Evolutionary conservation across 2,113 vertebrate genomes (phyloP).

Genomic region (Mesoclemmys tuberculata): DNA sequence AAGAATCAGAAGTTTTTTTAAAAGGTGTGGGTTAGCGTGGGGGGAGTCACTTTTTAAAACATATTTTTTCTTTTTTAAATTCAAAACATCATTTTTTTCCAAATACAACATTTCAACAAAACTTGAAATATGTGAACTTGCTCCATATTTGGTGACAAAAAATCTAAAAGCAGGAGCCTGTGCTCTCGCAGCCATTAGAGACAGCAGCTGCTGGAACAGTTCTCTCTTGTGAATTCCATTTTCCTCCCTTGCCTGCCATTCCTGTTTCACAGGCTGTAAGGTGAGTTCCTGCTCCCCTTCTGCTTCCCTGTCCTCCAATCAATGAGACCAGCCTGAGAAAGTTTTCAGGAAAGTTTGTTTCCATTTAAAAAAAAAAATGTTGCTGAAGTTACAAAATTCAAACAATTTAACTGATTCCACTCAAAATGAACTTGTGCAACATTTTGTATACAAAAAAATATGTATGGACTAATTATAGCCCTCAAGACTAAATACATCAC

Average conservation of each 20-base stretch:
- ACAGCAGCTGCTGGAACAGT: too few relatives aligned
- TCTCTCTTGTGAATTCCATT: too few relatives aligned
- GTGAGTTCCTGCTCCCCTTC: too few relatives aligned
- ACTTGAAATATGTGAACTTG: not conserved
- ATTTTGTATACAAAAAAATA: not conserved
- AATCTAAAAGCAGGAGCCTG: too few relatives aligned
- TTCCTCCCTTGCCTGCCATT: too few relatives aligned
- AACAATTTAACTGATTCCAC: rapidly evolving
- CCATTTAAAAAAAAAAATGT: not conserved
- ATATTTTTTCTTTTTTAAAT: not conserved
- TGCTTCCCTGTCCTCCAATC: too few relatives aligned
- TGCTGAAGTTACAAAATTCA: not conserved
- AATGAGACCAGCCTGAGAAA: too few relatives aligned
- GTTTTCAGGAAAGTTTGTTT: not conserved
- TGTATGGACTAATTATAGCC: not conserved
- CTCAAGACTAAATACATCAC: not conserved
- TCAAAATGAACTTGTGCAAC: not conserved
- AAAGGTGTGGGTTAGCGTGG: not conserved
- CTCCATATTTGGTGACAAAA: not conserved
- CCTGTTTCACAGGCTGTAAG: too few relatives aligned
- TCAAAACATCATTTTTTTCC: not conserved
- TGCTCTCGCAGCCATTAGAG: too few relatives aligned
- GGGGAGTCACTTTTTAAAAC: not conserved
- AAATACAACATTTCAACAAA: not conserved
- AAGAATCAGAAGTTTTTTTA: not conserved